phyloP scores from a whole-genome alignment of 2,113 vertebrate species.

The Vombatus ursinus region DNA sequence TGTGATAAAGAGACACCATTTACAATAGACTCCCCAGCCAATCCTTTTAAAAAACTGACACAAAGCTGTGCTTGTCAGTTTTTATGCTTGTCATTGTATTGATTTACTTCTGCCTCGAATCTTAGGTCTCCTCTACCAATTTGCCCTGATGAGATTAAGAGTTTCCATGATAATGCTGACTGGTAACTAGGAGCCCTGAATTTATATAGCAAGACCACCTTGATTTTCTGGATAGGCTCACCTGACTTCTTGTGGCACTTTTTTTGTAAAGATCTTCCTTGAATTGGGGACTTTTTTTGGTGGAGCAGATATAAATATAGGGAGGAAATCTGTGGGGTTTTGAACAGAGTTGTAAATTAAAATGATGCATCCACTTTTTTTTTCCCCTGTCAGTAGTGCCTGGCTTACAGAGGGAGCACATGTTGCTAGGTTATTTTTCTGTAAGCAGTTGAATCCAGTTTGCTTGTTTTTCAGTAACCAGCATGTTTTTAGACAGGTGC shows the following conservation, averaged over 20 bases:
- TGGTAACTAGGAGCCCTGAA: rapidly evolving
- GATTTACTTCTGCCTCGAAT: slow-evolving; percentile 31
- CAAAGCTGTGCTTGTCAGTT: neutral
- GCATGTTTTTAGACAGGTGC: slow-evolving; percentile 42
- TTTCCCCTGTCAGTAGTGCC: neutral
- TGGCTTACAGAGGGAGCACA: neutral
- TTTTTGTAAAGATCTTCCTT: neutral
- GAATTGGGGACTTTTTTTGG: neutral
- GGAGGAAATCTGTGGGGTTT: neutral
- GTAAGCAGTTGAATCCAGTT: neutral
- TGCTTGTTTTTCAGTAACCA: neutral
- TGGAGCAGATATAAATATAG: neutral
- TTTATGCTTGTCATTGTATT: neutral
- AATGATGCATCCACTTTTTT: neutral
- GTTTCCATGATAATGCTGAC: neutral
- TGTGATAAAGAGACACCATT: neutral
- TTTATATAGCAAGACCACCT: neutral
- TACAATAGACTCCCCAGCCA: slow-evolving; percentile 6
- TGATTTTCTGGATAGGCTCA: neutral
- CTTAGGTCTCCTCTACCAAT: neutral
- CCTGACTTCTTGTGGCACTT: neutral
- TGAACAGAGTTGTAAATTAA: neutral
- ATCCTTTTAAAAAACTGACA: slow-evolving; percentile 3
- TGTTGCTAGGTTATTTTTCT: slow-evolving; percentile 59
- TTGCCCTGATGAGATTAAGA: neutral